Evolutionary conservation across 2,888 invertebrate species (phyloP).

Genomic region (Hemithea aestivaria): DNA sequence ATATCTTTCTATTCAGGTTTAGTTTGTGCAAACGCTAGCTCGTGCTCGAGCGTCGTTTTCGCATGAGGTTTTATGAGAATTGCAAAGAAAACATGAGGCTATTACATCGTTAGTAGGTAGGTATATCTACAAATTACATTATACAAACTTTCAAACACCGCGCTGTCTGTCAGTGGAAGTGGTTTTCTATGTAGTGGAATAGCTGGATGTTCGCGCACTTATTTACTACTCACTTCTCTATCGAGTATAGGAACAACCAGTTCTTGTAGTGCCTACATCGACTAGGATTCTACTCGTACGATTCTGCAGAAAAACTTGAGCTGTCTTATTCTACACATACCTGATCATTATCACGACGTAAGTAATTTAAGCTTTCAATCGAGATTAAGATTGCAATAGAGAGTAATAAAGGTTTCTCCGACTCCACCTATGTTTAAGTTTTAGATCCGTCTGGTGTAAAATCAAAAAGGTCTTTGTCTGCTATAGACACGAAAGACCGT

Average conservation of each 20-base stretch:
- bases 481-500: too few species aligned
- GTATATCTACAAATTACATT: conserved; percentile 25
- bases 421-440: not conserved
- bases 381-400: not conserved
- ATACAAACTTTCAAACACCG: conserved; percentile 38
- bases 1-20: not conserved
- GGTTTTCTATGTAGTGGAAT: conserved; percentile 50
- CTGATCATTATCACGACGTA: conserved; percentile 9
- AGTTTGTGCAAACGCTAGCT: conserved; percentile 10
- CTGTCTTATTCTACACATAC: conserved; percentile 11
- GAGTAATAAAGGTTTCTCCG: too few species aligned
- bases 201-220: conserved; percentile 27
- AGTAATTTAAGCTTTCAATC: conserved; percentile 5
- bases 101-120: conserved; percentile 2
- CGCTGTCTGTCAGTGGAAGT: conserved; percentile 41
- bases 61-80: conserved; percentile 5
- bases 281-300: conserved; percentile 26
- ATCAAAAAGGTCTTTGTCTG: too few species aligned
- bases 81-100: conserved; percentile 7
- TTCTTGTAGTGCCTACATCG: conserved; percentile 27
- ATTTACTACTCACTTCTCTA: conserved; percentile 32
- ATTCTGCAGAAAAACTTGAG: conserved; percentile 2
- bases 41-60: conserved; percentile 5
- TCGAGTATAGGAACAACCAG: conserved; percentile 34
- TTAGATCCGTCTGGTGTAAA: too few species aligned